A percentile compares a stretch with the other conserved stretches of the same genome.
These are phyloP conservation scores for Acanthis flammea DNA, from an alignment of 2,797 vertebrate species.

Conservation along the genomic window DNA sequence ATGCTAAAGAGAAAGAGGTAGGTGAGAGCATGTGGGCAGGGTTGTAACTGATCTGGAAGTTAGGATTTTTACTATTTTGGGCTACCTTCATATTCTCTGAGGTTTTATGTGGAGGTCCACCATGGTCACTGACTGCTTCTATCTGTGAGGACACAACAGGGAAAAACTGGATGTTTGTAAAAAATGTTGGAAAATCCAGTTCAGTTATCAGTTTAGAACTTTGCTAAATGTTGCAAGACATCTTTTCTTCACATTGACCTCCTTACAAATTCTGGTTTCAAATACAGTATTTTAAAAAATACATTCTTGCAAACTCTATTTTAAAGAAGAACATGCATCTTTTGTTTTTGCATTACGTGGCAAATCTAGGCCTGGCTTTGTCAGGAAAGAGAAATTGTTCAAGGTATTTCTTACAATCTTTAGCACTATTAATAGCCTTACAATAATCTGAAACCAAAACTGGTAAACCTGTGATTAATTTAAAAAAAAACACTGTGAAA, in stretches of 20 bases:
- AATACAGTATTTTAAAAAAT: not conserved
- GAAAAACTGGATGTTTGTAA: not conserved
- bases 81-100: not conserved
- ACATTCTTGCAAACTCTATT: rapidly evolving
- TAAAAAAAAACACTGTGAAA: not conserved
- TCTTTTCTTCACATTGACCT: not conserved
- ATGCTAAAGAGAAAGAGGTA: constrained; percentile 77
- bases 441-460: not conserved
- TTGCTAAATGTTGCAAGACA: rapidly evolving
- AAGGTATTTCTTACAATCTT: not conserved
- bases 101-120: not conserved
- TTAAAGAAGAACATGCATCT: not conserved
- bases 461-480: not conserved
- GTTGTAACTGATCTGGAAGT: not conserved
- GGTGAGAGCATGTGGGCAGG: not conserved
- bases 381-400: not conserved
- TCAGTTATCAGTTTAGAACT: not conserved
- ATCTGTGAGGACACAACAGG: not conserved
- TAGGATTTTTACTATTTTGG: not conserved
- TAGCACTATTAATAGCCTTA: not conserved
- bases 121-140: not conserved
- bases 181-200: not conserved
- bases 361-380: not conserved
- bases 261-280: not conserved
- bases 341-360: not conserved